These are phyloP conservation scores for Hydrocynus forskahlii DNA, from an alignment of 2,797 vertebrate genomes.

Conservation along the genomic window DNA sequence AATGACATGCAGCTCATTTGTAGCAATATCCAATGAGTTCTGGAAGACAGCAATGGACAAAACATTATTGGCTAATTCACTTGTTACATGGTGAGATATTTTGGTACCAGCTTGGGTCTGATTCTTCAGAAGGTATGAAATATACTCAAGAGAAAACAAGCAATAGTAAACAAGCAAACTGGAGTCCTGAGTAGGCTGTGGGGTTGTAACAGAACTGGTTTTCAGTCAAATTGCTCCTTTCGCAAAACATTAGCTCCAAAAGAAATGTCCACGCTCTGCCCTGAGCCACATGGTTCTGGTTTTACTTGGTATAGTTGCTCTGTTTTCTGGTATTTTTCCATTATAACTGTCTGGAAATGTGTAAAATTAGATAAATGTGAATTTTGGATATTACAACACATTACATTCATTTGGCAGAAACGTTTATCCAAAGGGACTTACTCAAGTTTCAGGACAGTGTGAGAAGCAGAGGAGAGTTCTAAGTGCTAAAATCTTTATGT, in stretches of 20 bases:
- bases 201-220: not conserved
- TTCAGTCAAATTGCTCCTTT: not conserved
- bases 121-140: not conserved
- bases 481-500: too few relatives aligned
- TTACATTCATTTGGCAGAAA: too few relatives aligned
- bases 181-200: not conserved
- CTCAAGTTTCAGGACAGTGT: too few relatives aligned
- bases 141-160: not conserved
- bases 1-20: not conserved
- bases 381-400: too few relatives aligned
- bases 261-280: not conserved
- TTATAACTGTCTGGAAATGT: not conserved
- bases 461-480: too few relatives aligned
- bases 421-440: too few relatives aligned
- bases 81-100: not conserved
- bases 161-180: not conserved
- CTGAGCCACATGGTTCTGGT: not conserved
- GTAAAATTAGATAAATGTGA: not conserved
- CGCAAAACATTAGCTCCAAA: not conserved
- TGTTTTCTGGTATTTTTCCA: not conserved
- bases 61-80: not conserved
- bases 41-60: not conserved
- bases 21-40: not conserved
- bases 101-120: not conserved
- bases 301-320: not conserved